These are phyloP conservation scores for Catocala nupta DNA, from an alignment of 2,888 invertebrate species.

Conservation along the genomic window DNA sequence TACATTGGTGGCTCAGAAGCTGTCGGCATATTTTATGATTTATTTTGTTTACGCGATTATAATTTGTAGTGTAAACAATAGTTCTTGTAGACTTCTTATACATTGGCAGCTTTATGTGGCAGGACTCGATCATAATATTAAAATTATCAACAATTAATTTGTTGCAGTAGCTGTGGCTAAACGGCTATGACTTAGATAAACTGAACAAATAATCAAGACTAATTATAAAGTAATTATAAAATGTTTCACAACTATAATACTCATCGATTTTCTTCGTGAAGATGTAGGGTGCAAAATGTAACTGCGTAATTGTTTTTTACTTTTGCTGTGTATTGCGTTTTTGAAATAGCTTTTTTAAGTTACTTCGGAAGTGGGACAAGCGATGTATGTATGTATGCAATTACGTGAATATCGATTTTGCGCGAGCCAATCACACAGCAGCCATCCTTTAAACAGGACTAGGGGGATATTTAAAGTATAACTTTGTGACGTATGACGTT, in stretches of 20 bases:
- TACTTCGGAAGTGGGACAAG: too few relatives aligned
- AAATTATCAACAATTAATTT: neutral
- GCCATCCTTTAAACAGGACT: neutral
- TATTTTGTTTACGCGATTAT: conserved; percentile 30
- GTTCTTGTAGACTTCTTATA: neutral
- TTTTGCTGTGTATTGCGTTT: neutral
- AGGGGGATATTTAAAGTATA: conserved; percentile 20
- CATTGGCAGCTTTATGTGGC: conserved; percentile 22
- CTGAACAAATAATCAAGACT: conserved; percentile 47
- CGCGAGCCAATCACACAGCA: conserved; percentile 13
- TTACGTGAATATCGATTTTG: conserved; percentile 34
- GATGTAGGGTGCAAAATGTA: conserved; percentile 9
- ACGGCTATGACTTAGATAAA: conserved; percentile 22
- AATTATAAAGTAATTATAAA: conserved; percentile 30
- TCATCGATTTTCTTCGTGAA: conserved; percentile 25
- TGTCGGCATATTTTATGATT: conserved; percentile 44
- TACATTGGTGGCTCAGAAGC: conserved; percentile 44
- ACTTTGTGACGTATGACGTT: conserved; percentile 34
- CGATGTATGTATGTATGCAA: neutral
- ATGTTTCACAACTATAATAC: conserved; percentile 41
- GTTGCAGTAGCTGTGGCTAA: conserved; percentile 12
- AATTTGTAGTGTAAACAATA: neutral
- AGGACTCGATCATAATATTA: neutral
- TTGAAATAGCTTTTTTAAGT: conserved; percentile 14
- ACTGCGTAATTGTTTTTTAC: conserved; percentile 35